Evolutionary conservation across 2,797 vertebrate genomes (phyloP).

Genomic region (Falco cherrug): DNA sequence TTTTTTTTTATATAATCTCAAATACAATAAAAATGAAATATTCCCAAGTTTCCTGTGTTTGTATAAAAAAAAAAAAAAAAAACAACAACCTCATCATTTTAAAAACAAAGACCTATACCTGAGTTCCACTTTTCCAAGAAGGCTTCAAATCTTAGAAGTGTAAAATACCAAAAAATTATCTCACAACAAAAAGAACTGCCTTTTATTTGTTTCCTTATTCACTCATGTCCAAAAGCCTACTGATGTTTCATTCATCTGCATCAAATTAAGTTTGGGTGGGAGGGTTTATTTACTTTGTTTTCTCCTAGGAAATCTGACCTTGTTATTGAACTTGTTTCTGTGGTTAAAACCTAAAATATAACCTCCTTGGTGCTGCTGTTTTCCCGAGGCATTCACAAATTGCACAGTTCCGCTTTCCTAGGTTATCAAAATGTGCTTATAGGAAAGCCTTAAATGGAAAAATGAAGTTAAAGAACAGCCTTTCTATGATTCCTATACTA

Average conservation of each 20-base stretch:
- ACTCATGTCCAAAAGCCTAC: constrained; percentile 72
- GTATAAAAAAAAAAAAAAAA: not conserved
- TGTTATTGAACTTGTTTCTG: constrained; percentile 27
- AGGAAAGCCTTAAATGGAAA: not conserved
- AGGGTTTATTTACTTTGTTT: not conserved
- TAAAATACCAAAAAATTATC: not conserved
- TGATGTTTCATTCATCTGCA: constrained; percentile 68
- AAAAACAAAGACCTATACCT: not conserved
- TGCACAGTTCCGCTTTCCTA: not conserved
- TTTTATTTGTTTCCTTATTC: constrained; percentile 29
- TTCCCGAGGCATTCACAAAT: constrained; percentile 60
- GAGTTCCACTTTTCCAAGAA: not conserved
- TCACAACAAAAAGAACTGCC: not conserved
- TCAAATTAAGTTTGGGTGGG: constrained; percentile 37
- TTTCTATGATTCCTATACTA: not conserved
- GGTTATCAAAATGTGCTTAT: not conserved
- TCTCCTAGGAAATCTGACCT: constrained; percentile 62
- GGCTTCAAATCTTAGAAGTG: not conserved
- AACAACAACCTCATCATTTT: not conserved
- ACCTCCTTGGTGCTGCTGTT: constrained; percentile 27
- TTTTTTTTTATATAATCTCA: not conserved
- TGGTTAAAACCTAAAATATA: constrained; percentile 29
- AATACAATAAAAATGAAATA: not conserved
- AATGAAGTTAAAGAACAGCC: not conserved
- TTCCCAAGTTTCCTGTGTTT: not conserved